Percentiles rank a stretch among this genome's conserved stretches.
Conservation (phyloP, 2,888 invertebrate genomes). For the Agrochola litura region DNA sequence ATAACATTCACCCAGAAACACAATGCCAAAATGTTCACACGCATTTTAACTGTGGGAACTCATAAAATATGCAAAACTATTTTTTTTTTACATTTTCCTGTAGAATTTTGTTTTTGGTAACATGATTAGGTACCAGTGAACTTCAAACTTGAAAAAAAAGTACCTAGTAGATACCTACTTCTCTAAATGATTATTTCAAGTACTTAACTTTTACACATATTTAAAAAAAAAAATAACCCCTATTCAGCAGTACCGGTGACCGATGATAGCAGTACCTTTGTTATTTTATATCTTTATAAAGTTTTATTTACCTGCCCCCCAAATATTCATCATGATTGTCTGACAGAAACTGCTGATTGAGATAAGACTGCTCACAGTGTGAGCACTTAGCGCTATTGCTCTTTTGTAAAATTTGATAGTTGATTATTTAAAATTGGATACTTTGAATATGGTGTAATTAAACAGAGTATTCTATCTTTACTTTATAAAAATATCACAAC, state of each 20-base stretch:
- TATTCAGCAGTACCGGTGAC: too few relatives aligned
- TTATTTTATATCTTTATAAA: not conserved
- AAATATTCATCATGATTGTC: not conserved
- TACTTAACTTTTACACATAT: too few relatives aligned
- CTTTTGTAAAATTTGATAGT: not conserved
- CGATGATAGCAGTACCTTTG: not conserved
- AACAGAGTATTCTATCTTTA: not conserved
- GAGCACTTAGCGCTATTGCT: not conserved
- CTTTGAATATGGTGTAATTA: not conserved
- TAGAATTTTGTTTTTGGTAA: constrained; percentile 29
- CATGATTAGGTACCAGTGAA: not conserved
- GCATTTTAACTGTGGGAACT: constrained; percentile 78
- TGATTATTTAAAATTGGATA: too few relatives aligned
- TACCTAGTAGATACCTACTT: too few relatives aligned
- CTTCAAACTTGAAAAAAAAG: constrained; percentile 12
- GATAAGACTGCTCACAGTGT: not conserved
- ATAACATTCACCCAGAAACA: constrained; percentile 81
- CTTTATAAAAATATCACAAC: not conserved
- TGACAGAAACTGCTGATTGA: too few relatives aligned
- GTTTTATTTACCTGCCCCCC: not conserved
- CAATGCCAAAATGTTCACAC: constrained; percentile 88
- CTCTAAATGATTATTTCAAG: not conserved
- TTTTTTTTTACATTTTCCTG: constrained; percentile 23
- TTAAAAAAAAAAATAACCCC: too few relatives aligned
- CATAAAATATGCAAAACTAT: constrained; percentile 67